Conservation (phyloP, 2,113 vertebrate species). For the Grammomys dolichurus region DNA sequence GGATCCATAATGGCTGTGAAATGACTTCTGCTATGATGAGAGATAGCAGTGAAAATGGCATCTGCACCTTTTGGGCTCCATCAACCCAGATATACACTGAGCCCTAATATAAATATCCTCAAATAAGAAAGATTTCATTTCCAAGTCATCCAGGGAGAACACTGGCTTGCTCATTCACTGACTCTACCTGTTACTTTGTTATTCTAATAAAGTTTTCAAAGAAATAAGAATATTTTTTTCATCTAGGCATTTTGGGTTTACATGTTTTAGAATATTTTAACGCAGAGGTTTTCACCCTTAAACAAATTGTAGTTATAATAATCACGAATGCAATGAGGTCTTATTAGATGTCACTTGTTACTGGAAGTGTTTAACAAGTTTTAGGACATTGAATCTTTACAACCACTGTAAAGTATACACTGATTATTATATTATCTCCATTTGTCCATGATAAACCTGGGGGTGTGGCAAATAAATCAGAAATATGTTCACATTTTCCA, state of each 20-base stretch:
- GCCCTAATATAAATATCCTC: not conserved
- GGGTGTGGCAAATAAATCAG: conserved; percentile 59
- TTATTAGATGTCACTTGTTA: conserved; percentile 49
- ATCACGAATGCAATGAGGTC: conserved; percentile 27
- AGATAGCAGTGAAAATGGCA: not conserved
- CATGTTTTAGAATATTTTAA: conserved; percentile 58
- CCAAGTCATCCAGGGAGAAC: conserved; percentile 34
- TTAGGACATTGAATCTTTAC: conserved; percentile 67
- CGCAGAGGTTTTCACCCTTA: conserved; percentile 55
- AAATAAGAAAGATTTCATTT: conserved; percentile 37
- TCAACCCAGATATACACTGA: not conserved
- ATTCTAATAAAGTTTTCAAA: conserved; percentile 29
- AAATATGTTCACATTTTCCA: conserved; percentile 66
- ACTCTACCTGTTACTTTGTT: conserved; percentile 25
- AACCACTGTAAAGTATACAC: conserved; percentile 21
- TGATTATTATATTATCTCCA: conserved; percentile 69
- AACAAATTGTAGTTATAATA: conserved; percentile 51
- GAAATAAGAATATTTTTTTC: conserved; percentile 11
- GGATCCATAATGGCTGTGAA: not conserved
- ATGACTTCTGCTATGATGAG: not conserved
- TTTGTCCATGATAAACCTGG: conserved; percentile 70
- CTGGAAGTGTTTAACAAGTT: conserved; percentile 45
- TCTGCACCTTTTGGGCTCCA: not conserved
- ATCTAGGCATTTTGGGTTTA: conserved; percentile 4
- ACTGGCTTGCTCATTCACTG: not conserved